Conservation (phyloP, 1,140 invertebrate species). For the Pogonomyrmex californicus region DNA sequence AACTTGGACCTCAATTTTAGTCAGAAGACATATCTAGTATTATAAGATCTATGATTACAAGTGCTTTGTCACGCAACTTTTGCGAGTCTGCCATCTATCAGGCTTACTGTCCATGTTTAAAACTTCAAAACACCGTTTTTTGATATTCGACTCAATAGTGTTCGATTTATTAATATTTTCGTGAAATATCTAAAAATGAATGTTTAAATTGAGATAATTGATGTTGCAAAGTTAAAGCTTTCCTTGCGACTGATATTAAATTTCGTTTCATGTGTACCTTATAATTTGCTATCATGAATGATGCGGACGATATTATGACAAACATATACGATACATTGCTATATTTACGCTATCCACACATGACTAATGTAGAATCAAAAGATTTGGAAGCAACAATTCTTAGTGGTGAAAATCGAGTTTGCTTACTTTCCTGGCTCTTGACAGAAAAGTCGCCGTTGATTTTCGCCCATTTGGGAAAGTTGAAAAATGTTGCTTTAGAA, state of each 20-base stretch:
- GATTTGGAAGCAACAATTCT: slow-evolving; percentile 69
- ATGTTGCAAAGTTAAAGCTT: not conserved
- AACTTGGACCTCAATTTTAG: too few species aligned
- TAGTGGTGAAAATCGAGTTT: slow-evolving; percentile 68
- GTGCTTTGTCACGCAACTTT: too few species aligned
- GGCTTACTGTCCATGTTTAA: not conserved
- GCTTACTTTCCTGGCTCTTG: slow-evolving; percentile 70
- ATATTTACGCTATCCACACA: slow-evolving; percentile 71
- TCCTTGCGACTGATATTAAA: not conserved
- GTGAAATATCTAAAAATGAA: not conserved
- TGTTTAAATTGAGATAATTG: not conserved
- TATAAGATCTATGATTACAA: too few species aligned
- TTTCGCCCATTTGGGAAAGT: slow-evolving; percentile 43
- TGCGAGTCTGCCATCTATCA: not conserved
- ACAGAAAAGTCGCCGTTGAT: slow-evolving; percentile 25
- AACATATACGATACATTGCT: slow-evolving; percentile 67
- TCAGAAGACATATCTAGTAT: too few species aligned
- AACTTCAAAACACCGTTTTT: slow-evolving; percentile 22
- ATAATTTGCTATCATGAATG: slow-evolving; percentile 46
- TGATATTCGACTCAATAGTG: not conserved
- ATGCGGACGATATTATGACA: slow-evolving; percentile 54
- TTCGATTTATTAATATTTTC: not conserved
- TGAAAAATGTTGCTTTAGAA: slow-evolving; percentile 65
- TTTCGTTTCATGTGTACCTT: not conserved
- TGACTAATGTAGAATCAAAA: slow-evolving; percentile 55